Conservation (phyloP, 2,113 vertebrate genomes). For the Phaethornis superciliosus region DNA sequence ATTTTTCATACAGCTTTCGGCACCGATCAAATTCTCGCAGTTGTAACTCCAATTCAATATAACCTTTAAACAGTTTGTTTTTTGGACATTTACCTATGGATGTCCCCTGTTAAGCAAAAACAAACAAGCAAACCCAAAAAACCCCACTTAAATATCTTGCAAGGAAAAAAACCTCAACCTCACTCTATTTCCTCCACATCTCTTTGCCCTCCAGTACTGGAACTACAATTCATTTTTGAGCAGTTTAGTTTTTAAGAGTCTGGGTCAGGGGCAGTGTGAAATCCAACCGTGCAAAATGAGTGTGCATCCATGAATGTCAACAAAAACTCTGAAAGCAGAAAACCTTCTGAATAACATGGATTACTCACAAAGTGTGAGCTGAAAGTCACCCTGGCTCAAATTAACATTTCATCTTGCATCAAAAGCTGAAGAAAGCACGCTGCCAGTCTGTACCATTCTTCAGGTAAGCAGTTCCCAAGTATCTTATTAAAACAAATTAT, state of each 20-base stretch:
- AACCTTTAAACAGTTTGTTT: conserved; percentile 97
- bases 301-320: background rate
- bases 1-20: conserved; percentile 96
- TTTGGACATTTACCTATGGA: conserved; percentile 96
- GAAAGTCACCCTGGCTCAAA: background rate
- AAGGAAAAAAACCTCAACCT: background rate
- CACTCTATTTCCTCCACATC: background rate
- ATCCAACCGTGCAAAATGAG: background rate
- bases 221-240: background rate
- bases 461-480: background rate
- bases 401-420: background rate
- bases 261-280: background rate
- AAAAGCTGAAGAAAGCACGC: background rate
- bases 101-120: conserved; percentile 79
- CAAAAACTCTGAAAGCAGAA: background rate
- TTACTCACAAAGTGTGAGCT: fast-evolving
- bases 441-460: background rate
- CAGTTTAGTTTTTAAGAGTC: background rate
- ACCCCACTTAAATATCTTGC: background rate
- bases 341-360: fast-evolving
- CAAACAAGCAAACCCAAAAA: background rate
- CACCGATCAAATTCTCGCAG: conserved; percentile 96
- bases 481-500: background rate
- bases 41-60: conserved; percentile 95
- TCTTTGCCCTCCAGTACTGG: background rate